Percentiles rank a stretch among this genome's conserved stretches.
These are phyloP conservation scores for Heterodera filipjevi DNA, from an alignment of 2,888 invertebrate genomes.

Conservation along the genomic window DNA sequence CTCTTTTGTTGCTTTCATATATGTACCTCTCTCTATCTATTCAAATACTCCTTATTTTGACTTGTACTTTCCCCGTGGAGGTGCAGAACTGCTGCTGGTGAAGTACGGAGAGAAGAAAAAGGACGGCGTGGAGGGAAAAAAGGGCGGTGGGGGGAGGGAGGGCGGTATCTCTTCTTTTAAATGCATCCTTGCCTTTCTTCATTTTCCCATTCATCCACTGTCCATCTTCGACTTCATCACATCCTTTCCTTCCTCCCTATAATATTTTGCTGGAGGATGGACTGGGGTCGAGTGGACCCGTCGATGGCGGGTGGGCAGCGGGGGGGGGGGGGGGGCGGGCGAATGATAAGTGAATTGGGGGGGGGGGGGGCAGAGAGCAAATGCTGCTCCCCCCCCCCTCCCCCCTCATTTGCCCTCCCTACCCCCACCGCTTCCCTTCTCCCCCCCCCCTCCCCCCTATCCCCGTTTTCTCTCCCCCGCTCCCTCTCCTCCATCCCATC, in stretches of 20 bases:
- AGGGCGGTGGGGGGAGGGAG: background rate
- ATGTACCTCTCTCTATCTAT: no score
- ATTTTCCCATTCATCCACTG: background rate
- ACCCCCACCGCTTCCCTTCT: background rate
- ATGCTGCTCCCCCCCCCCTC: background rate
- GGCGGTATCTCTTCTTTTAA: background rate
- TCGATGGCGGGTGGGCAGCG: background rate
- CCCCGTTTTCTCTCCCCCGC: no score
- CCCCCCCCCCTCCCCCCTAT: background rate
- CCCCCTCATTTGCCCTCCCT: background rate
- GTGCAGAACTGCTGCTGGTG: background rate
- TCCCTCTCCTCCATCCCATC: background rate
- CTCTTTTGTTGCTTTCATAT: no score
- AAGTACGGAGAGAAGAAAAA: no score
- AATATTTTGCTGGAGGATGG: background rate
- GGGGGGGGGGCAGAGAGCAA: background rate
- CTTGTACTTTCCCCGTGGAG: background rate
- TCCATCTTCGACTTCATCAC: background rate
- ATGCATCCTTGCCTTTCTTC: background rate
- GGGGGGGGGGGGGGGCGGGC: background rate
- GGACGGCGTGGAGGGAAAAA: background rate
- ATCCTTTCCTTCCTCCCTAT: background rate
- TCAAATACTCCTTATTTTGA: no score
- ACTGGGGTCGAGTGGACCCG: conserved; percentile 5
- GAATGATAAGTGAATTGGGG: conserved; percentile 9